These are phyloP conservation scores for Machimus rusticus DNA, from an alignment of 2,888 invertebrate species.

Conservation along the genomic window DNA sequence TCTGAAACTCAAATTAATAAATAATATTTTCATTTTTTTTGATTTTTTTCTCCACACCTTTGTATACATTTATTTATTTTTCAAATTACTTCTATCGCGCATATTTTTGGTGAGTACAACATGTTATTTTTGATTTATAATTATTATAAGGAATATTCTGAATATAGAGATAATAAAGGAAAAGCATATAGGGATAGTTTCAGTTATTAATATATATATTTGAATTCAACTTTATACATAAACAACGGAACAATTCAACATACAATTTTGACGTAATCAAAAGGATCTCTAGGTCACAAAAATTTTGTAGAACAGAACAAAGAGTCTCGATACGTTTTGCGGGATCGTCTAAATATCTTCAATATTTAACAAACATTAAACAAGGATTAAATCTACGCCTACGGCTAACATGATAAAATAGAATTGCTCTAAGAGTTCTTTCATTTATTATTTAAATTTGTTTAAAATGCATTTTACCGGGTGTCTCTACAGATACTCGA, in stretches of 20 bases:
- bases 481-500: background rate
- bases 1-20: no score
- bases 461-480: background rate
- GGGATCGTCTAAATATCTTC: conserved; percentile 14
- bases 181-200: background rate
- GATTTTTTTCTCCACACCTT: no score
- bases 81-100: no score
- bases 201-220: conserved; percentile 1
- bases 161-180: background rate
- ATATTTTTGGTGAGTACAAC: no score
- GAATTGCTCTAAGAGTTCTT: background rate
- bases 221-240: conserved; percentile 24
- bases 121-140: no score
- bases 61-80: no score
- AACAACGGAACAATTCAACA: conserved; percentile 35
- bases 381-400: background rate
- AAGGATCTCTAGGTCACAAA: background rate
- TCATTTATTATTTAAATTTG: background rate
- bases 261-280: conserved; percentile 20
- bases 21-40: no score
- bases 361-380: conserved; percentile 32
- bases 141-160: no score
- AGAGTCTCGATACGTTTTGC: background rate
- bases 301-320: conserved; percentile 14
- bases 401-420: conserved; percentile 28